Conservation (phyloP, 2,888 invertebrate species). For the Crossocerus cetratus region DNA sequence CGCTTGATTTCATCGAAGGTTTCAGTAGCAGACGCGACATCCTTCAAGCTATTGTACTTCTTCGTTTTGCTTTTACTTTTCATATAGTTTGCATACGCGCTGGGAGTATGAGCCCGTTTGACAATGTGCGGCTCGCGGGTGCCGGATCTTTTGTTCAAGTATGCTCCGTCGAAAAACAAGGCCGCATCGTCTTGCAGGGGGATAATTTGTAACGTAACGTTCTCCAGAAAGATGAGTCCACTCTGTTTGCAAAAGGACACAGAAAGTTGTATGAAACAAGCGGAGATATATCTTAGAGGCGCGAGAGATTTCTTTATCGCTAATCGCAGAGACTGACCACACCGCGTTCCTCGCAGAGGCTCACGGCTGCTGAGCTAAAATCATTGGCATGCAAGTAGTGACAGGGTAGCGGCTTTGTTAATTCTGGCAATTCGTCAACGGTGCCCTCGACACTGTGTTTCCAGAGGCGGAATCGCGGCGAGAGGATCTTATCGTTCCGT, state of each 20-base stretch:
- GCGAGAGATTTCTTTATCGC: no score
- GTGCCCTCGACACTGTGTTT: conserved; percentile 77
- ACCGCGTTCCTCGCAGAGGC: conserved; percentile 81
- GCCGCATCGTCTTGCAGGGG: conserved; percentile 77
- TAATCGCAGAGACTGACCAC: conserved; percentile 78
- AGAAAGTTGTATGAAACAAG: conserved; percentile 2
- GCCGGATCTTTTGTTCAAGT: conserved; percentile 61
- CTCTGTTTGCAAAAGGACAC: conserved; percentile 78
- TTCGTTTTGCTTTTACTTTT: conserved; percentile 1
- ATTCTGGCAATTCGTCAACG: conserved; percentile 52
- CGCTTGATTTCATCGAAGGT: conserved; percentile 29
- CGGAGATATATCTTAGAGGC: no score
- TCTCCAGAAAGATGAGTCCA: conserved; percentile 83
- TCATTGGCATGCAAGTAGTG: conserved; percentile 83
- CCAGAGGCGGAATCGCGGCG: conserved; percentile 82
- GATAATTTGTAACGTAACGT: conserved; percentile 84
- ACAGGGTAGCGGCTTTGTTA: conserved; percentile 78
- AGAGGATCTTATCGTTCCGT: conserved; percentile 81
- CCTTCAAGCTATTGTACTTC: conserved; percentile 7
- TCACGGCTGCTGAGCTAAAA: conserved; percentile 82
- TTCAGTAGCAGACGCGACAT: conserved; percentile 1
- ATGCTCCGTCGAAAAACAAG: conserved; percentile 39
- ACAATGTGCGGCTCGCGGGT: conserved; percentile 74
- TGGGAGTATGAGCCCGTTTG: conserved; percentile 30
- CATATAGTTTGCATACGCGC: neutral